A percentile compares a stretch with the other conserved stretches of the same genome.
These are phyloP conservation scores for Muscicapa comitata DNA, from an alignment of 2,797 vertebrate species.

Conservation along the genomic window DNA sequence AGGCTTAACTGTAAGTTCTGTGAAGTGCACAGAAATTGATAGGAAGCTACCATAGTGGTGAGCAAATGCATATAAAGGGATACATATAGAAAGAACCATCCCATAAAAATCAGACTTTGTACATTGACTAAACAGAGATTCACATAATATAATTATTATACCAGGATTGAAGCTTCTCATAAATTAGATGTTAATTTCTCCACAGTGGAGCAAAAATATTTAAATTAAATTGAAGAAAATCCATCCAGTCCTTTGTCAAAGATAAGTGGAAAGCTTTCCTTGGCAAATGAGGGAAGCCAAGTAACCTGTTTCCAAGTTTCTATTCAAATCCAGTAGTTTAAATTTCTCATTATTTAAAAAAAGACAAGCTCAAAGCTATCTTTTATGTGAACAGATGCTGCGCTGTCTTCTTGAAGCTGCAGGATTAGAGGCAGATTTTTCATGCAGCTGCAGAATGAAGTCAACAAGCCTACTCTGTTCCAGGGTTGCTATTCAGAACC, in stretches of 20 bases:
- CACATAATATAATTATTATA: background rate
- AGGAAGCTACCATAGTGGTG: background rate
- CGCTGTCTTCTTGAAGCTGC: background rate
- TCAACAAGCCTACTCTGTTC: constrained; percentile 43
- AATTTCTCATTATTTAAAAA: background rate
- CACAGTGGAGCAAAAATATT: background rate
- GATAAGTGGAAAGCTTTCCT: background rate
- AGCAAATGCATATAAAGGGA: background rate
- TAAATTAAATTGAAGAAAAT: background rate
- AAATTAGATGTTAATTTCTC: background rate
- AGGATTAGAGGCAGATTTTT: constrained; percentile 37
- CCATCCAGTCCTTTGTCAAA: background rate
- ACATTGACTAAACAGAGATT: background rate
- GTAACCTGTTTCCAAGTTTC: background rate
- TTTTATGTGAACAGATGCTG: constrained; percentile 47
- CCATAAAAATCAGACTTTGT: background rate
- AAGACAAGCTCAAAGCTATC: constrained; percentile 17
- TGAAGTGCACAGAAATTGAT: background rate
- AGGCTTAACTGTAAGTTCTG: background rate
- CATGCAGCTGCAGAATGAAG: constrained; percentile 55
- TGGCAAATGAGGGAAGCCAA: background rate
- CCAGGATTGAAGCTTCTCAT: background rate
- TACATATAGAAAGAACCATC: background rate
- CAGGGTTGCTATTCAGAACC: constrained; percentile 39
- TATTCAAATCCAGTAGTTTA: background rate